These are phyloP conservation scores for Antheraea yamamai DNA, from an alignment of 2,888 invertebrate species.

Conservation along the genomic window DNA sequence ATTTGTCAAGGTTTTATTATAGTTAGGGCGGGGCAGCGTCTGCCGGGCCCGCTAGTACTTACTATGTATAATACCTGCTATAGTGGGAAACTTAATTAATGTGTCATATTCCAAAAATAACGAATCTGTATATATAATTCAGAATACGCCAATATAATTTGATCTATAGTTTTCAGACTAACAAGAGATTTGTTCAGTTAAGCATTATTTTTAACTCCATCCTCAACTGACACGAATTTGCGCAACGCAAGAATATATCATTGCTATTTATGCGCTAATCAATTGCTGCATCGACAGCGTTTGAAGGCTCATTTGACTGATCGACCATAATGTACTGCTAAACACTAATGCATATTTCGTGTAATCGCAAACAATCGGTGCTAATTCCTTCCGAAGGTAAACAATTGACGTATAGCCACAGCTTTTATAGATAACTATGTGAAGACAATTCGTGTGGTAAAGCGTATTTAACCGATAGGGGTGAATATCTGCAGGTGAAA, in stretches of 20 bases:
- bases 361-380: constrained; percentile 42
- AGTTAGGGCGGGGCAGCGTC: too few relatives aligned
- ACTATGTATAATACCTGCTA: too few relatives aligned
- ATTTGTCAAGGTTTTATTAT: too few relatives aligned
- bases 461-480: not conserved
- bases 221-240: constrained; percentile 8
- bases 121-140: too few relatives aligned
- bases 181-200: not conserved
- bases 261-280: constrained; percentile 26
- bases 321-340: constrained; percentile 35
- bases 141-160: too few relatives aligned
- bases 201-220: not conserved
- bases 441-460: not conserved
- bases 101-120: too few relatives aligned
- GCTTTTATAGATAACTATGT: not conserved
- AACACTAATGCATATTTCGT: constrained; percentile 49
- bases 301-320: constrained; percentile 22
- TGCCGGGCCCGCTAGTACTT: too few relatives aligned
- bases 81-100: too few relatives aligned
- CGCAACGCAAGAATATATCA: constrained; percentile 16
- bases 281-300: constrained; percentile 22
- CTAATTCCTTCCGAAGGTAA: constrained; percentile 37
- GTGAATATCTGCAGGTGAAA: not conserved
- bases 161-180: not conserved
- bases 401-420: constrained; percentile 9